phyloP scores from a whole-genome alignment of 2,113 vertebrate genomes.

The Eulemur macaco region DNA sequence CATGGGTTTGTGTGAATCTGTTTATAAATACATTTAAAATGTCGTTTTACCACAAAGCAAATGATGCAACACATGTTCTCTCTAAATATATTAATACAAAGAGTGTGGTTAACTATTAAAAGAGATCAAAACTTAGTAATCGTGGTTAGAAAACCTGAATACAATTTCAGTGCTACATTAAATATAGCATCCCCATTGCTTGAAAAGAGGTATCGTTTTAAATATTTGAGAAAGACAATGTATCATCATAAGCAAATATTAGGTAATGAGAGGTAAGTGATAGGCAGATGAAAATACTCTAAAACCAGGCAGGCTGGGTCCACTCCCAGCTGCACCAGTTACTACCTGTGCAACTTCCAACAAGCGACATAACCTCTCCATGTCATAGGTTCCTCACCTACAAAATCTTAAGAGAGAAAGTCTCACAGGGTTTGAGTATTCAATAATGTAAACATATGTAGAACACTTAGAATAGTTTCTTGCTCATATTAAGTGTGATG shows the following conservation, averaged over 20 bases:
- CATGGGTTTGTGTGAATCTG: background rate
- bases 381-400: background rate
- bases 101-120: background rate
- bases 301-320: background rate
- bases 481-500: too few relatives aligned
- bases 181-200: background rate
- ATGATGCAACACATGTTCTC: background rate
- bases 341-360: too few relatives aligned
- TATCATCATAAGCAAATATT: background rate
- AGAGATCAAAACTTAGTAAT: background rate
- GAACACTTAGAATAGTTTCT: background rate
- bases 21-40: background rate
- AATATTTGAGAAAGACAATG: background rate
- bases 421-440: background rate
- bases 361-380: background rate
- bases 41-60: background rate
- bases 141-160: background rate
- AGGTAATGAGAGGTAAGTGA: background rate
- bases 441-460: too few relatives aligned
- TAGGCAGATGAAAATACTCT: too few relatives aligned
- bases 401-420: background rate
- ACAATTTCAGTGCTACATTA: background rate
- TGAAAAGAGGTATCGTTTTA: background rate
- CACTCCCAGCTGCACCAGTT: too few relatives aligned
- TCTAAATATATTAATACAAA: conserved; percentile 35